These are phyloP conservation scores for Andrena bicolor DNA, from an alignment of 2,888 invertebrate species.

Conservation along the genomic window DNA sequence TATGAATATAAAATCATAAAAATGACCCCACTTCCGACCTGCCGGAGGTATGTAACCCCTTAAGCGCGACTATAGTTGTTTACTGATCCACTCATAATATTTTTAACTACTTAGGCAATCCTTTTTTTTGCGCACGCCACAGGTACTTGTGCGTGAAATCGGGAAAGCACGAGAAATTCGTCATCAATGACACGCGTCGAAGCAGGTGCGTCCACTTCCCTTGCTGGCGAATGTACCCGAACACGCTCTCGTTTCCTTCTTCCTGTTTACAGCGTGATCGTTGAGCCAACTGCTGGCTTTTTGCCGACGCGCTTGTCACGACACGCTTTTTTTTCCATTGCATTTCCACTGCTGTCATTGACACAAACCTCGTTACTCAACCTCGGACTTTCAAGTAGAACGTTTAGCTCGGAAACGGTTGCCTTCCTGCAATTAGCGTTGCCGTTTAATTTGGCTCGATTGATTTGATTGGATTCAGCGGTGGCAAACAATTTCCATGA, in stretches of 20 bases:
- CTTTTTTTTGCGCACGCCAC: background rate
- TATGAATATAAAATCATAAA: no score
- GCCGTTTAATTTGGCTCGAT: constrained; percentile 29
- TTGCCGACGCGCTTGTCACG: constrained; percentile 43
- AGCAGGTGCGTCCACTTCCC: background rate
- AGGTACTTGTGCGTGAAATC: constrained; percentile 38
- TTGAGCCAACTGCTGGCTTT: constrained; percentile 43
- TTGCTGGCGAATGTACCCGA: background rate
- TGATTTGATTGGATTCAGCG: constrained; percentile 36
- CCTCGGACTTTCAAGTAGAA: constrained; percentile 27
- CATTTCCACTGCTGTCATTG: constrained; percentile 43
- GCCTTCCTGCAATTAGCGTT: constrained; percentile 43
- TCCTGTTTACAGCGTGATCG: constrained; percentile 59
- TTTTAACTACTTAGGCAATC: background rate
- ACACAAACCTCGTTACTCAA: constrained; percentile 57
- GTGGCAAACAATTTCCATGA: constrained; percentile 32
- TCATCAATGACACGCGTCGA: constrained; percentile 2
- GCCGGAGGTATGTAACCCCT: no score
- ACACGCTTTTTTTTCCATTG: background rate
- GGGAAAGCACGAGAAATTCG: background rate
- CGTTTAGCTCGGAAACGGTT: constrained; percentile 27
- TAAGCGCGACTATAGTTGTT: no score
- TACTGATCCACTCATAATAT: no score
- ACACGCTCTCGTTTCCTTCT: constrained; percentile 55
- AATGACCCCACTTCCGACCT: no score